Evolutionary conservation across 2,797 vertebrate genomes (phyloP), one percentile per base, ranked within the genome.

Genomic region (Anguilla obscura): DNA sequence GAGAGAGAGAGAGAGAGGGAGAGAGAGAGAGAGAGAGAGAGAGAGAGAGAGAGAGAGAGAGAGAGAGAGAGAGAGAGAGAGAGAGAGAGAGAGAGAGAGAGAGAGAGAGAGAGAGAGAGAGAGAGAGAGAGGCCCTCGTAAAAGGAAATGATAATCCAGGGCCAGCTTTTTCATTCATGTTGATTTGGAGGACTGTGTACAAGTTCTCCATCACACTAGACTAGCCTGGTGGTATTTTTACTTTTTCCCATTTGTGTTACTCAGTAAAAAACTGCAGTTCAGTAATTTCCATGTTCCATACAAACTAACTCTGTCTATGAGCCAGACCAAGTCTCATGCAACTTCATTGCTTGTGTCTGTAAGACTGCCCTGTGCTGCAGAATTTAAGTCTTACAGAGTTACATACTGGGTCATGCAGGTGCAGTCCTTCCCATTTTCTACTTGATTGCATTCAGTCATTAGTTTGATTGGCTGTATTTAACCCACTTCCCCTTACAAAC

Each of bases 1-100:
- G 91, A 88, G 84, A 48, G 87, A 79, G 66, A 69, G 30, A 30
- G 92, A 90, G 89, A 76, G 85, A 74, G 33, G 12, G 14, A 7
- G 60, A 9, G 66, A 9, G 66, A 9, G 33, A 79, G 74, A 6
- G 18, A 12, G 36, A 79, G 74, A 36, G 69, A 33, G 8, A 33
- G 71, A 12, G 30, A 74, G 30, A 76, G 71, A 69, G 63, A n/a
- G 24, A 69, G 21, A 30, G n/a, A 30, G 24, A 69, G 21, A 69
- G 21, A 27, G 24, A 74, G 30, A 76, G 71, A 40, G 30, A 36
- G 71, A 14, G 71, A 74, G 71, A 33, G 30, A 36, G 6, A 71
- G 30, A 16, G 56, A 58, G 56, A 58, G 56, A 58, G 56, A 58
- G 56, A 58, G 56, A 58, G 56, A 16, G 56, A 58, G 40, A 45